These are phyloP conservation scores for Siniperca knerii DNA, from an alignment of 2,113 vertebrate genomes.

Conservation along the genomic window DNA sequence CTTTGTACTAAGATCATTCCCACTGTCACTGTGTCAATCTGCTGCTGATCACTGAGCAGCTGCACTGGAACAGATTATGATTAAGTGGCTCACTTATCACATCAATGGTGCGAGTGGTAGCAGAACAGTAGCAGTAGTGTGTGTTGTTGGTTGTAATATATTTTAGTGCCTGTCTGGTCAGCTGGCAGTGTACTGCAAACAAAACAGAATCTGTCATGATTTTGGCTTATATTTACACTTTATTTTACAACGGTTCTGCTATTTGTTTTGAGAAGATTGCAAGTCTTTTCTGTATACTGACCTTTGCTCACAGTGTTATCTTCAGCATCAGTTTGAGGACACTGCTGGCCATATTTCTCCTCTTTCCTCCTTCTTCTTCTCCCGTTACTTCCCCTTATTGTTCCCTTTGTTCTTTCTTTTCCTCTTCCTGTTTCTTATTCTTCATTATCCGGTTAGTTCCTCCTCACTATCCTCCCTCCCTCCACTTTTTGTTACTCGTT, in stretches of 20 bases:
- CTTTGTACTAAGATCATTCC: too few species aligned
- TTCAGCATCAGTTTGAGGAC: neutral
- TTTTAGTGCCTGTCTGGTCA: neutral
- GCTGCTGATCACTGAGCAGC: slow-evolving; percentile 11
- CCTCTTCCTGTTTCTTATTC: slow-evolving; percentile 40
- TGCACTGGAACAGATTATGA: neutral
- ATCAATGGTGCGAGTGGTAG: neutral
- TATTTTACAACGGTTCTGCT: too few species aligned
- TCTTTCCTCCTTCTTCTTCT: neutral
- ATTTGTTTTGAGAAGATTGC: neutral
- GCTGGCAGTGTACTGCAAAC: neutral
- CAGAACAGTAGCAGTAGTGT: neutral
- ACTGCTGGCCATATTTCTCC: neutral
- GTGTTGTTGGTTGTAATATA: neutral
- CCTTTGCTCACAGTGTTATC: neutral
- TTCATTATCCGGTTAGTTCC: neutral
- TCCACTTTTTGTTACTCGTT: neutral
- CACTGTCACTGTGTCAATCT: neutral
- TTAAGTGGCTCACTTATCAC: neutral
- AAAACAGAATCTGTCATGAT: neutral
- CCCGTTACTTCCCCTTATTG: slow-evolving; percentile 39
- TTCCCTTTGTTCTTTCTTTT: slow-evolving; percentile 46
- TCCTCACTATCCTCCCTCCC: neutral
- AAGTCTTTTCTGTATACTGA: neutral
- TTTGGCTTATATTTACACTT: neutral